These are phyloP conservation scores for Nasonia oneida DNA, from an alignment of 2,888 invertebrate genomes.

Conservation along the genomic window DNA sequence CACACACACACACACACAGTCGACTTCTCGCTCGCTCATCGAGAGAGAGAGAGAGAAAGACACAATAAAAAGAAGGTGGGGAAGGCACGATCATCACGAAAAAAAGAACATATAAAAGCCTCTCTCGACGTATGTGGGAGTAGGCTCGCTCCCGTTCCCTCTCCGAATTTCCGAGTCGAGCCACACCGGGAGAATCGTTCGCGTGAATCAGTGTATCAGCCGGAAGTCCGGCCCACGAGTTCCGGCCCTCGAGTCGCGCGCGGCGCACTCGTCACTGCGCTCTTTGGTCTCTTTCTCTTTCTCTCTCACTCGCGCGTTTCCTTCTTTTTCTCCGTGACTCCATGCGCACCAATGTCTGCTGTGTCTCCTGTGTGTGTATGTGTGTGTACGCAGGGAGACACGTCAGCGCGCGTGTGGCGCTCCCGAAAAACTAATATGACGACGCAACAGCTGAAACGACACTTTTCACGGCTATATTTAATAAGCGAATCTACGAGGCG, in stretches of 20 bases:
- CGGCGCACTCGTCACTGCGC: conserved; percentile 12
- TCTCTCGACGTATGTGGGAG: conserved; percentile 26
- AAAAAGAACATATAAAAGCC: conserved; percentile 3
- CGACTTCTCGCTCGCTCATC: background rate
- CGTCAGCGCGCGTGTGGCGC: conserved; percentile 20
- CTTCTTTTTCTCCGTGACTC: background rate
- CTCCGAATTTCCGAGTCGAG: conserved; percentile 43
- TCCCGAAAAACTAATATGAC: conserved; percentile 37
- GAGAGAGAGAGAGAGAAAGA: background rate
- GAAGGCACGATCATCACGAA: background rate
- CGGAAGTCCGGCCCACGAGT: conserved; percentile 79
- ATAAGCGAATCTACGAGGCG: background rate
- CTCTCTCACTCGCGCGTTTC: conserved; percentile 1
- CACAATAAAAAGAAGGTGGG: background rate
- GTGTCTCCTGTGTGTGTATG: background rate
- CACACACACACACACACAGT: background rate
- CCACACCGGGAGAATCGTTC: conserved; percentile 47
- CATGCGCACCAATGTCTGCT: background rate
- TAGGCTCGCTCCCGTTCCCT: conserved; percentile 10
- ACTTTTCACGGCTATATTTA: conserved; percentile 12
- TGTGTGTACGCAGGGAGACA: background rate
- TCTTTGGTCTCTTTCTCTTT: conserved; percentile 33
- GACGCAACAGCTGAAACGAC: conserved; percentile 38
- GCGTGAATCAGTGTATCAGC: conserved; percentile 75
- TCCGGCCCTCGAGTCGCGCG: conserved; percentile 69